A percentile compares a stretch with the other conserved stretches of the same genome.
These are phyloP conservation scores for Blennius ocellaris DNA, from an alignment of 2,113 vertebrate species.

Conservation along the genomic window DNA sequence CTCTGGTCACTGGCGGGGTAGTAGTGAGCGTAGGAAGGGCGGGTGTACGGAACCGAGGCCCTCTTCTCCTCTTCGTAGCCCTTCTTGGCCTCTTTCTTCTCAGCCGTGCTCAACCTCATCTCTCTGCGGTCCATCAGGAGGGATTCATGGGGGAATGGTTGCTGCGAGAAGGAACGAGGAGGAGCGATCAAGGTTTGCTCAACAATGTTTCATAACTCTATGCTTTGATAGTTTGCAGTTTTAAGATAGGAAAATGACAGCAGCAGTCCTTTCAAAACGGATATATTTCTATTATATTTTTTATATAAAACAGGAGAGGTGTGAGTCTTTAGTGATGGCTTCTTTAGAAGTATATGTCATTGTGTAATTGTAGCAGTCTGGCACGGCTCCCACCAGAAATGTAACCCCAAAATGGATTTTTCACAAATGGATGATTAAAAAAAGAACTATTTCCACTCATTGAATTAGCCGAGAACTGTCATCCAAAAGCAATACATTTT, in stretches of 20 bases:
- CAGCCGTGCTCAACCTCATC: slow-evolving; percentile 91
- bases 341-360: background rate
- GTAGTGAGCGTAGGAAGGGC: slow-evolving; percentile 96
- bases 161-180: slow-evolving; percentile 73
- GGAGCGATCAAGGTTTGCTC: background rate
- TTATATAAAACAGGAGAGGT: no score
- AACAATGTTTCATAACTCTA: background rate
- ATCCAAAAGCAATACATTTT: background rate
- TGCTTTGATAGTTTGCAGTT: no score
- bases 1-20: slow-evolving; percentile 96
- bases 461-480: background rate
- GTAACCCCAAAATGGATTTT: background rate
- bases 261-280: no score
- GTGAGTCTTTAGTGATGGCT: no score
- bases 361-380: background rate
- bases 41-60: slow-evolving; percentile 93
- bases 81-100: slow-evolving; percentile 95
- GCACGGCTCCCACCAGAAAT: background rate
- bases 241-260: no score
- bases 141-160: slow-evolving; percentile 96
- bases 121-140: slow-evolving; percentile 94
- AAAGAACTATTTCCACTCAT: no score
- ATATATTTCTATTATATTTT: no score
- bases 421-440: background rate
- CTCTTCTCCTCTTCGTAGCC: slow-evolving; percentile 96